phyloP scores from a whole-genome alignment of 1,140 invertebrate species.

The Drosophila nannoptera region DNA sequence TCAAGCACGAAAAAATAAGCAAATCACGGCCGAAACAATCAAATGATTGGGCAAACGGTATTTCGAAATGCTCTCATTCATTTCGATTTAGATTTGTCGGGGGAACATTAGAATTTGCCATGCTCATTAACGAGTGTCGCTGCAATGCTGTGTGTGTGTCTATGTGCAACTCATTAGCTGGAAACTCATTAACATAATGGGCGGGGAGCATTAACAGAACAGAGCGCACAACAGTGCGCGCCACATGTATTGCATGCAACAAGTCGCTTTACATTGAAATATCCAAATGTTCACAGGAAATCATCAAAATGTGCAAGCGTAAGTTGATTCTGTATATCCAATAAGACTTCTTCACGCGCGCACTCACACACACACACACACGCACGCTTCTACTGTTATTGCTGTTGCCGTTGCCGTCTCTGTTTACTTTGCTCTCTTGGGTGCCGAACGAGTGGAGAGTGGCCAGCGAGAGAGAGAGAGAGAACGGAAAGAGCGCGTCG shows the following conservation, averaged over 20 bases:
- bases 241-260: conserved; percentile 57
- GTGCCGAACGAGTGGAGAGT: conserved; percentile 25
- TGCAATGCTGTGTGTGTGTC: background rate
- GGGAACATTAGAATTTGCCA: conserved; percentile 10
- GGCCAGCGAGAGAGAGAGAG: conserved; percentile 8
- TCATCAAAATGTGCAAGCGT: conserved; percentile 70
- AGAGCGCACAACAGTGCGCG: conserved; percentile 7
- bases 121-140: conserved; percentile 13
- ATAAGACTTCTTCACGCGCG: conserved; percentile 37
- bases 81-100: conserved; percentile 3
- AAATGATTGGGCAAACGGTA: conserved; percentile 1
- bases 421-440: conserved; percentile 29
- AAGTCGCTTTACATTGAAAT: conserved; percentile 67
- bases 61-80: conserved; percentile 7
- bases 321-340: conserved; percentile 41
- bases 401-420: background rate
- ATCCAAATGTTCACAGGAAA: conserved; percentile 74
- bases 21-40: background rate
- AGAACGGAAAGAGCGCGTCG: conserved; percentile 7
- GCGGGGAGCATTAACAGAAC: conserved; percentile 25
- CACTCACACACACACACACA: conserved; percentile 8
- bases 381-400: conserved; percentile 16
- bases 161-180: conserved; percentile 8
- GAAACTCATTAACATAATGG: conserved; percentile 33
- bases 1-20: background rate